Evolutionary conservation across 2,113 vertebrate genomes (phyloP).

Genomic region (Sinosuthora webbiana): DNA sequence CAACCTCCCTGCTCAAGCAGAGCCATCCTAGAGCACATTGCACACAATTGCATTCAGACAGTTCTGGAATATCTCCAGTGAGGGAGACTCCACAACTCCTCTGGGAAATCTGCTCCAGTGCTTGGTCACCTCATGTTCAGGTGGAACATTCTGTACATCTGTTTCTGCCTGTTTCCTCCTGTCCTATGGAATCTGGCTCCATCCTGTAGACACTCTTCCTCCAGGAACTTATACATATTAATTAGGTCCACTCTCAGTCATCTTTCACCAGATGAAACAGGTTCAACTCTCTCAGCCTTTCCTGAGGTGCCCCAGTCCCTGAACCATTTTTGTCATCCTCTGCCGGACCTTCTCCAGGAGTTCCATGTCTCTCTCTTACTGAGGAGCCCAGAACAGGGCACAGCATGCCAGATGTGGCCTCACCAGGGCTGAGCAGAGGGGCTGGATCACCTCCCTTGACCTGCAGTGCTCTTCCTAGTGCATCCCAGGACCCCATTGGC

Average conservation of each 20-base stretch:
- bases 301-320: not conserved
- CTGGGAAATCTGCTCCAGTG: not conserved
- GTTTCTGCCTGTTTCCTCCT: not conserved
- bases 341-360: accelerated
- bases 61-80: not conserved
- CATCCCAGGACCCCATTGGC: accelerated
- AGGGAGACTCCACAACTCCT: not conserved
- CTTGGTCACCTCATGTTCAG: not conserved
- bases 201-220: not conserved
- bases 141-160: not conserved
- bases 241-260: not conserved
- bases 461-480: not conserved
- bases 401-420: not conserved
- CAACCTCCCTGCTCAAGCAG: not conserved
- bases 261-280: not conserved
- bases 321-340: not conserved
- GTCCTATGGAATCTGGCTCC: not conserved
- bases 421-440: not conserved
- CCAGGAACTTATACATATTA: not conserved
- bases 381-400: not conserved
- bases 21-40: not conserved
- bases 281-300: not conserved
- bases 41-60: accelerated
- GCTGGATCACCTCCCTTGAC: accelerated
- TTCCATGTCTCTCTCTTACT: not conserved